Evolutionary conservation across 2,888 invertebrate genomes (phyloP), one percentile per base, ranked within the genome.

Genomic region (Ophraella communa): DNA sequence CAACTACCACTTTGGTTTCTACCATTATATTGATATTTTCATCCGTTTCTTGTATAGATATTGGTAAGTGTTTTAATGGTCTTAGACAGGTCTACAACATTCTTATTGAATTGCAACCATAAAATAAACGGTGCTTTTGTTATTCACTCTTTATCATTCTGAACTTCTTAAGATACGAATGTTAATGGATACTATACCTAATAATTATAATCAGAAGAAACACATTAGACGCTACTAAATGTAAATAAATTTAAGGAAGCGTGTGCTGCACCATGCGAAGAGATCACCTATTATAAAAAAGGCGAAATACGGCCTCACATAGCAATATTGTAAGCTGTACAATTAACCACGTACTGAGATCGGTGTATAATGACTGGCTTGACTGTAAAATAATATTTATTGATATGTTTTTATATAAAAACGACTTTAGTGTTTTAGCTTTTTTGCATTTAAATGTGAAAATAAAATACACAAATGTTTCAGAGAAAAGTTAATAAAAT

Each of bases 351-450:
- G 35, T 39, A 39, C 35, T 39, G 35, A 5, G 35, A 39, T 17
- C 17, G 14, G 35, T 39, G 62, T 59, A 67, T 67, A 67, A 67
- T 65, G 62, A 59, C 47, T 39, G 44, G 39, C 21, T 47, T 20
- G 55, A 20, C 58, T 62, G 62, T 27, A 62, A 64, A 67, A 63
- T 63, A 51, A 66, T 61, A 61, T 62, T 67, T 64, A 63, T 61
- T 8, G 52, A 55, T 57, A 52, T 52, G 56, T 57, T 27, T 52
- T 27, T 17, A 17, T 18, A 14, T 60, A 24, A 21, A 60, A 52
- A 61, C 59, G 35, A 44, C 53, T 49, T 64, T 59, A 39, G 47
- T 64, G 49, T 49, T 3, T 33, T 42, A 27, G 54, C 39, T 35
- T 49, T 47, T 49, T 51, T 39, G 18, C 47, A 49, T 33, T 47